Base-by-base conservation (phyloP, 1,140 invertebrate species). In the Euwallacea fornicatus region DNA sequence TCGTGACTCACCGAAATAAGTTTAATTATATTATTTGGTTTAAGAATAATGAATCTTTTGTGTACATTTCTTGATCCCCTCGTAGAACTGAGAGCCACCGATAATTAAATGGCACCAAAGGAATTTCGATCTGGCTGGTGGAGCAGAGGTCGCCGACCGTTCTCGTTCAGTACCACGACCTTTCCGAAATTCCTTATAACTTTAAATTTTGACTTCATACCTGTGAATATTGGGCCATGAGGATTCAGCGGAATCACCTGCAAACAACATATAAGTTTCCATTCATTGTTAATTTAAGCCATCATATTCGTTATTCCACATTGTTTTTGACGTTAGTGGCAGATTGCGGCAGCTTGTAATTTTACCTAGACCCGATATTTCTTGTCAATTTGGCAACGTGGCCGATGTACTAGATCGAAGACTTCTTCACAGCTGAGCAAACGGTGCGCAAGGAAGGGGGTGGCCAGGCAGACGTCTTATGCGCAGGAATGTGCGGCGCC, bases 401-500 rank as follows among this genome's bases (percentile, higher is more conserved):
- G 21, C 21, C 21, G 21, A 33, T 33, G 4, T 33, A 33, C 21
- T 33, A 33, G 7, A 64, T 6, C 10, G 62, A 33, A 42, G 62
- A 53, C 60, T 62, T 42, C 42, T 62, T 43, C 60, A 62, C 55
- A 58, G 55, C 55, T 58, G 55, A 58, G 55, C 55, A 58, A 58
- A 58, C 55, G 55, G 55, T 15, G 55, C 55, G 16, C 10, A 76
- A 78, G 79, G 69, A 61, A 66, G 74, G 76, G 76, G 69, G 66
- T 66, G 69, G 77, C 76, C 76, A 73, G 75, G 77, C 78, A 81
- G 78, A 80, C 79, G 77, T 79, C 79, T 80, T 79, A 74, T 74
- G 78, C 77, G 74, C 82, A 84, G 84, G 85, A 86, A 86, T 86
- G 85, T 84, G 74, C 84, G 84, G 84, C 85, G 85, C 85, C 85